phyloP scores from a whole-genome alignment of 2,888 invertebrate genomes.

The Xylota sylvarum region DNA sequence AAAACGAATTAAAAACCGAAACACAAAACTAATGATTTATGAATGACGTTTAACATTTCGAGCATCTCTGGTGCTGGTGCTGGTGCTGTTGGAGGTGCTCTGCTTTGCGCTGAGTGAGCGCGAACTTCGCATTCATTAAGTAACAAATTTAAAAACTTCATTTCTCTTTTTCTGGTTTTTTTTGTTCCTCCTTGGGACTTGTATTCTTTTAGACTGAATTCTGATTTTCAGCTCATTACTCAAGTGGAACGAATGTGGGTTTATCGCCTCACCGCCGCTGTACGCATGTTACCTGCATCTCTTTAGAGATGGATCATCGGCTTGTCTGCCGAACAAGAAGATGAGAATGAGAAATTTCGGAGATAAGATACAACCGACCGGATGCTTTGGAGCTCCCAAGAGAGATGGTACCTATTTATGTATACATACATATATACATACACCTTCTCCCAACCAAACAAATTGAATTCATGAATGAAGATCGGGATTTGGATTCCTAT shows the following conservation, averaged over 20 bases:
- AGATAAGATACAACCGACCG: slow-evolving; percentile 64
- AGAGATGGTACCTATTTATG: slow-evolving; percentile 13
- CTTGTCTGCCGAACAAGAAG: slow-evolving; percentile 55
- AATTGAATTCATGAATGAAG: slow-evolving; percentile 74
- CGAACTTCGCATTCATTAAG: slow-evolving; percentile 63
- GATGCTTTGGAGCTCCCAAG: slow-evolving; percentile 66
- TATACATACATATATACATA: not conserved
- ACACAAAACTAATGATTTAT: slow-evolving; percentile 73
- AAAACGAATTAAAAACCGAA: slow-evolving; percentile 44
- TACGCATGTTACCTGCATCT: slow-evolving; percentile 51
- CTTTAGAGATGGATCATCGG: slow-evolving; percentile 58
- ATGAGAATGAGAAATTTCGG: slow-evolving; percentile 60
- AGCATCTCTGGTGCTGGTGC: not conserved
- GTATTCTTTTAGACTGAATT: slow-evolving; percentile 37
- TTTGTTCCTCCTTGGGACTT: not conserved
- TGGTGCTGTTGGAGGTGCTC: no score
- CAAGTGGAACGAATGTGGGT: slow-evolving; percentile 73
- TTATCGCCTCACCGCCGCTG: slow-evolving; percentile 40
- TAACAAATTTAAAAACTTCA: slow-evolving; percentile 12
- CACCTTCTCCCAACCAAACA: slow-evolving; percentile 34
- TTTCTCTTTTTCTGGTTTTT: slow-evolving; percentile 4
- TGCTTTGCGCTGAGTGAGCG: slow-evolving; percentile 8
- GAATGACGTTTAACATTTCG: slow-evolving; percentile 73
- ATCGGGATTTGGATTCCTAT: not conserved
- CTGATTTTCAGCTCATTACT: slow-evolving; percentile 68